Conservation (phyloP, 2,888 invertebrate genomes). For the Andrena flavipes region DNA sequence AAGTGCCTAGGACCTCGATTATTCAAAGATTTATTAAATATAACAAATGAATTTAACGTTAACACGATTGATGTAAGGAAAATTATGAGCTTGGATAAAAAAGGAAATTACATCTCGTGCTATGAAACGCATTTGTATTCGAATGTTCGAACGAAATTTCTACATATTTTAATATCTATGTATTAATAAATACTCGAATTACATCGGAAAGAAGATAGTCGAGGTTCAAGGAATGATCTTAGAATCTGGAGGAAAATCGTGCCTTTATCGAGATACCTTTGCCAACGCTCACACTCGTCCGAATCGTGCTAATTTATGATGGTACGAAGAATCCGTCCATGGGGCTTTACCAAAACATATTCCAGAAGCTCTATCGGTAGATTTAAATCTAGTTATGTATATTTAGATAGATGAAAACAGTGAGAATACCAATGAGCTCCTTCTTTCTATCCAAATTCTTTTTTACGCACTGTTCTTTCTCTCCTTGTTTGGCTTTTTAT, state of each 20-base stretch:
- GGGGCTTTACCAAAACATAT: slow-evolving; percentile 82
- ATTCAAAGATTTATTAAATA: slow-evolving; percentile 23
- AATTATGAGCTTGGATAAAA: slow-evolving; percentile 8
- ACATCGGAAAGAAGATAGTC: slow-evolving; percentile 27
- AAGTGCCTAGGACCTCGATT: slow-evolving; percentile 38
- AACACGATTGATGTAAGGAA: neutral
- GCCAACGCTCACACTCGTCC: slow-evolving; percentile 81
- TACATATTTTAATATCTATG: slow-evolving; percentile 17
- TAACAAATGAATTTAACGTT: neutral
- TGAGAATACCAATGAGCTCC: slow-evolving; percentile 31
- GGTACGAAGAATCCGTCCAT: slow-evolving; percentile 83
- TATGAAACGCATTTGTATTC: neutral
- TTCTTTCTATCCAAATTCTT: slow-evolving; percentile 46
- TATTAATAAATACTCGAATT: neutral
- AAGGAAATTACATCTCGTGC: neutral
- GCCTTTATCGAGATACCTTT: slow-evolving; percentile 78
- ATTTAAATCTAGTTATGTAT: slow-evolving; percentile 61
- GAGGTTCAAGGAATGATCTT: slow-evolving; percentile 44
- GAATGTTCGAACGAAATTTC: neutral
- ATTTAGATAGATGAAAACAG: slow-evolving; percentile 46
- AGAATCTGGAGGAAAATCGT: slow-evolving; percentile 74
- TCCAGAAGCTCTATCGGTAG: slow-evolving; percentile 81
- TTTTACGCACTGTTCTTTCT: slow-evolving; percentile 49
- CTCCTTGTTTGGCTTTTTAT: slow-evolving; percentile 32
- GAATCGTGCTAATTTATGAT: slow-evolving; percentile 80